These are phyloP conservation scores for Lithophane semibrunnea DNA, from an alignment of 2,888 invertebrate species.

Conservation along the genomic window DNA sequence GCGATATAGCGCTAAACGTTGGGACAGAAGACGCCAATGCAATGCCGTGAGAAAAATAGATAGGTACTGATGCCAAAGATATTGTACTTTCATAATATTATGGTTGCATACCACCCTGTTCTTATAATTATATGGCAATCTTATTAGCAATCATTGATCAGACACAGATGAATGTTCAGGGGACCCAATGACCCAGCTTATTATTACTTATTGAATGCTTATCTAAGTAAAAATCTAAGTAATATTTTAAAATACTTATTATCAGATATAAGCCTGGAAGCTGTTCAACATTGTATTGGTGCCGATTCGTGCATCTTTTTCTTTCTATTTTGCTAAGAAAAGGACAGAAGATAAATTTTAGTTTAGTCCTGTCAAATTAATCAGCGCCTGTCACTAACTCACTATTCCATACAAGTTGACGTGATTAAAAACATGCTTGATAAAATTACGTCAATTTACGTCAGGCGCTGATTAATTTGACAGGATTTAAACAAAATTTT, in stretches of 20 bases:
- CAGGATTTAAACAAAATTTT: no score
- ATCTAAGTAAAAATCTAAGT: not conserved
- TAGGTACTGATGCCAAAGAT: slow-evolving; percentile 23
- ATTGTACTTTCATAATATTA: slow-evolving; percentile 35
- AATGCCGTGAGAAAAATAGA: slow-evolving; percentile 39
- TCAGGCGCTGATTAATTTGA: no score
- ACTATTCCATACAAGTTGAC: no score
- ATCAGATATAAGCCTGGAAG: not conserved
- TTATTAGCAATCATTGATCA: not conserved
- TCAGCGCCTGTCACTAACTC: no score
- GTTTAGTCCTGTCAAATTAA: no score
- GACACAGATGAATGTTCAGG: no score
- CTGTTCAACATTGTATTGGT: not conserved
- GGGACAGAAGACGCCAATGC: slow-evolving; percentile 33
- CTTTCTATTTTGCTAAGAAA: no score
- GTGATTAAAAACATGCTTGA: no score
- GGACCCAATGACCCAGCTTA: no score
- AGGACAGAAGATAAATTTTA: no score
- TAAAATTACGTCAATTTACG: no score
- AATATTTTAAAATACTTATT: not conserved
- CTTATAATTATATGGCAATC: not conserved
- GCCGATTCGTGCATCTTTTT: no score
- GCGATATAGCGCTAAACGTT: slow-evolving; percentile 46
- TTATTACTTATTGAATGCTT: not conserved
- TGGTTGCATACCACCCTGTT: not conserved